phyloP scores from a whole-genome alignment of 2,113 vertebrate species.

The Campylorhamphus procurvoides region DNA sequence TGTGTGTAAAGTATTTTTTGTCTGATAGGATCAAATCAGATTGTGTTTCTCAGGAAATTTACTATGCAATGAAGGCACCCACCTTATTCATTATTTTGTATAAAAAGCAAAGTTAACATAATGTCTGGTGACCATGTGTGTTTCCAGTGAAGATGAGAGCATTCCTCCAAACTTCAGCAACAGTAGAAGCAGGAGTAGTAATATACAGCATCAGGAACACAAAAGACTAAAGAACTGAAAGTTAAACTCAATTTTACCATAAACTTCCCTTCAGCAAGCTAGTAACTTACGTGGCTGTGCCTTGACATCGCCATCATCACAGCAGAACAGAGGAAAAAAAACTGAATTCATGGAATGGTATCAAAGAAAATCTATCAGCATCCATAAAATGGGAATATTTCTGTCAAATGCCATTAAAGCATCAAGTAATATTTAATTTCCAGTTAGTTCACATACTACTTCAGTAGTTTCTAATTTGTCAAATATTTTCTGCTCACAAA shows the following conservation, averaged over 20 bases:
- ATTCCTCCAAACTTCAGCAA: background rate
- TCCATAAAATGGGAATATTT: background rate
- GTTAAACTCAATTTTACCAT: background rate
- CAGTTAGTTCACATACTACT: background rate
- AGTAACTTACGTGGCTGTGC: background rate
- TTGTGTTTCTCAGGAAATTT: background rate
- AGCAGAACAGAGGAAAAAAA: background rate
- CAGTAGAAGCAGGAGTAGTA: background rate
- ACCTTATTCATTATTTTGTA: background rate
- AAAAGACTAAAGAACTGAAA: background rate
- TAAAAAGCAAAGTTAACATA: background rate
- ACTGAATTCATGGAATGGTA: background rate
- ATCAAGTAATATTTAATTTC: background rate
- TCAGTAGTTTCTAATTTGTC: background rate
- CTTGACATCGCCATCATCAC: background rate
- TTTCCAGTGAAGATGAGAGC: background rate
- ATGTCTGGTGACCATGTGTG: background rate
- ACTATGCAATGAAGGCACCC: background rate
- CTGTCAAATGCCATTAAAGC: background rate
- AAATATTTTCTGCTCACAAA: constrained; percentile 21
- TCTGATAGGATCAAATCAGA: background rate
- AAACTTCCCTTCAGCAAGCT: background rate
- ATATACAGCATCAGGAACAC: background rate
- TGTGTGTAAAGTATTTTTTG: background rate
- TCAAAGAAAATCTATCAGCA: background rate